Conservation (phyloP, 2,888 invertebrate genomes). For the Apotomis betuletana region DNA sequence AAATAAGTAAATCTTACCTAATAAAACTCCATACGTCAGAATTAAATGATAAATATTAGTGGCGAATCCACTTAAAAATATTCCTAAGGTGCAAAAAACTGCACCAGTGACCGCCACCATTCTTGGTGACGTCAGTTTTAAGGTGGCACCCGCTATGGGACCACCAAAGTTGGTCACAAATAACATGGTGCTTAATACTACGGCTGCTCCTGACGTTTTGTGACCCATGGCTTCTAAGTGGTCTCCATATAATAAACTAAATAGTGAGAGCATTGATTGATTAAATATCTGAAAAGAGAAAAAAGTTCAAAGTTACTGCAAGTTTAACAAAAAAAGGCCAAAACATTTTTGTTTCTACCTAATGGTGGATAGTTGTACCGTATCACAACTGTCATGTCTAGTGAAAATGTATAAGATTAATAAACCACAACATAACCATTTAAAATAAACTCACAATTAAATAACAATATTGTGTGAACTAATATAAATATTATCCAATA, state of each 20-base stretch:
- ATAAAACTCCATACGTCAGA: constrained; percentile 73
- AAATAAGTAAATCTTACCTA: constrained; percentile 59
- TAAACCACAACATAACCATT: too few relatives aligned
- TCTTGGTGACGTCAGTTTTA: constrained; percentile 77
- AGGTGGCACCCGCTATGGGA: constrained; percentile 87
- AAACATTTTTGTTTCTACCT: too few relatives aligned
- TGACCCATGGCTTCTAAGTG: constrained; percentile 85
- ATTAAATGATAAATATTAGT: constrained; percentile 74
- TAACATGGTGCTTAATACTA: constrained; percentile 87
- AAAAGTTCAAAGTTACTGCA: too few relatives aligned
- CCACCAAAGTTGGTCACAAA: constrained; percentile 86
- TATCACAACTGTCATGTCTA: too few relatives aligned
- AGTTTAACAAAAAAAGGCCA: too few relatives aligned
- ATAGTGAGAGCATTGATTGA: constrained; percentile 87
- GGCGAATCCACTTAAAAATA: constrained; percentile 76
- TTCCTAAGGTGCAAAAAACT: constrained; percentile 68
- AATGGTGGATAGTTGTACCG: too few relatives aligned
- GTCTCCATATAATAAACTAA: constrained; percentile 87
- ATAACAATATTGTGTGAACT: too few relatives aligned
- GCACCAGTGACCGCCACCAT: constrained; percentile 74
- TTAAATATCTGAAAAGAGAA: constrained; percentile 84
- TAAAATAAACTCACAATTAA: too few relatives aligned
- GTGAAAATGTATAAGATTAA: too few relatives aligned
- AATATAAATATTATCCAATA: too few relatives aligned
- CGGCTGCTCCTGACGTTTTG: constrained; percentile 86